Evolutionary conservation across 2,797 vertebrate genomes (phyloP).

Genomic region (Psittacula echo): DNA sequence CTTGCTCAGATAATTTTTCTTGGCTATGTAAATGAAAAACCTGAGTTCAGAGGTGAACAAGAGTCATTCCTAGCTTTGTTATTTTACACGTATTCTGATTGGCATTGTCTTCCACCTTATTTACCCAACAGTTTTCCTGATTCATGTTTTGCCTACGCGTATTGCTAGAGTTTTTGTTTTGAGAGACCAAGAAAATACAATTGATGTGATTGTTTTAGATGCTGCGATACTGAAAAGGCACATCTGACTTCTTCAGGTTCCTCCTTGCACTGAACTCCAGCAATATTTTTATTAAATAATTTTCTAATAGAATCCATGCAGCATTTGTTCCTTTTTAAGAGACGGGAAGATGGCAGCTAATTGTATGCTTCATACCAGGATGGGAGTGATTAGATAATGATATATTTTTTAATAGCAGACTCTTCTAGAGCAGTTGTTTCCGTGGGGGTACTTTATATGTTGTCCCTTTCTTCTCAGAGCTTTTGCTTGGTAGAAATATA

Average conservation of each 20-base stretch:
- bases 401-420: background rate
- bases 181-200: background rate
- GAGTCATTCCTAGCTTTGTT: background rate
- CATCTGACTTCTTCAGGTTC: background rate
- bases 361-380: background rate
- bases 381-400: conserved; percentile 24
- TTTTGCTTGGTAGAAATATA: background rate
- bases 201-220: background rate
- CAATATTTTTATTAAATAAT: background rate
- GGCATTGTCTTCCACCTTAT: background rate
- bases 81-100: background rate
- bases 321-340: conserved; percentile 2
- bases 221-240: background rate
- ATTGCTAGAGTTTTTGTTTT: background rate
- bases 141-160: background rate
- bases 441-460: background rate
- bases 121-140: background rate
- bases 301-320: conserved; percentile 10
- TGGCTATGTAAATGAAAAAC: background rate
- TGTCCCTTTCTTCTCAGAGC: background rate
- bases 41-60: background rate
- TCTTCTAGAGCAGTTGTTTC: background rate
- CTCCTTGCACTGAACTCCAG: background rate
- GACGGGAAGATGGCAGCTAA: conserved; percentile 10
- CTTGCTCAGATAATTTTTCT: background rate